Evolutionary conservation across 2,888 invertebrate species (phyloP).

Genomic region (Fragum fragum): DNA sequence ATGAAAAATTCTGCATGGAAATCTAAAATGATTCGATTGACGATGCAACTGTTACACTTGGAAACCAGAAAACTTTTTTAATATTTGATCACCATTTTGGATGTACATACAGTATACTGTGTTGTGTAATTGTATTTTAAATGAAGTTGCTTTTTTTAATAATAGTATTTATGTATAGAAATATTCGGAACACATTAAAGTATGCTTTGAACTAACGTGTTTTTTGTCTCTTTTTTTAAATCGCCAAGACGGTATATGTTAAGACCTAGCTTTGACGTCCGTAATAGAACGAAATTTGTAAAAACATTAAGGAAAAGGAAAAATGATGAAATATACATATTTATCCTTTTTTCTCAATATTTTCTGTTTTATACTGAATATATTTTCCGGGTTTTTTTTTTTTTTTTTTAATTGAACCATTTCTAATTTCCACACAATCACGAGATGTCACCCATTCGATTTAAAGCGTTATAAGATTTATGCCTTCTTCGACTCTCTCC

Average conservation of each 20-base stretch:
- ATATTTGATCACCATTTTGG: neutral
- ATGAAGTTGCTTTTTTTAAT: neutral
- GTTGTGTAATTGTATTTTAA: neutral
- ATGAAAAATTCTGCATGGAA: slow-evolving; percentile 24
- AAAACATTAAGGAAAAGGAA: too few relatives aligned
- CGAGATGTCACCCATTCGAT: too few relatives aligned
- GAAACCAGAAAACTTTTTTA: neutral
- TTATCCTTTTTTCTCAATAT: too few relatives aligned
- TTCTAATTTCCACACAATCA: too few relatives aligned
- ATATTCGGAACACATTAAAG: neutral
- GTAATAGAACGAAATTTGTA: too few relatives aligned
- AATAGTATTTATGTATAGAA: neutral
- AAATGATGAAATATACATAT: too few relatives aligned
- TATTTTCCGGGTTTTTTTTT: too few relatives aligned
- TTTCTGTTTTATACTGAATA: too few relatives aligned
- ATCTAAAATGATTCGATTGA: slow-evolving; percentile 19
- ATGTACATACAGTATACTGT: neutral
- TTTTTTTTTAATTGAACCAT: too few relatives aligned
- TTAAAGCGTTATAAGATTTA: too few relatives aligned
- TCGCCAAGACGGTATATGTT: neutral
- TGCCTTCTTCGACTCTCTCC: too few relatives aligned
- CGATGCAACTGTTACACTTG: slow-evolving; percentile 14
- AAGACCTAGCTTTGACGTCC: too few relatives aligned
- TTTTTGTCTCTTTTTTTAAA: neutral
- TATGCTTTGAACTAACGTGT: neutral